phyloP scores from a whole-genome alignment of 2,888 invertebrate species.

The Diloba caeruleocephala region DNA sequence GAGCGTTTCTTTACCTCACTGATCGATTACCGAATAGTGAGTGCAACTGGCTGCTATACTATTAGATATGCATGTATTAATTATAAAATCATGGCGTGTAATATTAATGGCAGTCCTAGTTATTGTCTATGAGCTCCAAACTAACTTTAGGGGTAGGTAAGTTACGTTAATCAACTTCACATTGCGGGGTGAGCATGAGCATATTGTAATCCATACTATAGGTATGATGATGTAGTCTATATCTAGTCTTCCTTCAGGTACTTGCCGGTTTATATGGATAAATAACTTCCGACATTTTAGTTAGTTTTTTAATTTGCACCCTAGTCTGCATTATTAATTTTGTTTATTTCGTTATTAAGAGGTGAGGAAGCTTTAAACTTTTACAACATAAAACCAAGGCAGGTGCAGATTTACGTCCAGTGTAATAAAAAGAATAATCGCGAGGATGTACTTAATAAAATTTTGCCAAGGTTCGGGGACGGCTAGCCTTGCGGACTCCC shows the following conservation, averaged over 20 bases:
- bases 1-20: no score
- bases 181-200: background rate
- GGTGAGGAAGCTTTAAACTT: constrained; percentile 3
- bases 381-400: constrained; percentile 8
- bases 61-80: no score
- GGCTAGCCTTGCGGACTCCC: constrained; percentile 8
- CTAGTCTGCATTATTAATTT: background rate
- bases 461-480: constrained; percentile 9
- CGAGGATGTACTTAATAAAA: constrained; percentile 40
- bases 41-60: no score
- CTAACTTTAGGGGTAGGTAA: constrained; percentile 3
- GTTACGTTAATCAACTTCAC: constrained; percentile 20
- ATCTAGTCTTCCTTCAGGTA: no score
- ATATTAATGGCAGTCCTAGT: constrained; percentile 23
- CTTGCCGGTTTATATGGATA: no score
- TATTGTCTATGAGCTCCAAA: constrained; percentile 4
- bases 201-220: background rate
- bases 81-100: no score
- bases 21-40: no score
- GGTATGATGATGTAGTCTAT: background rate
- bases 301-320: no score
- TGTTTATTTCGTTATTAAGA: constrained; percentile 2
- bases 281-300: no score
- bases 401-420: constrained; percentile 25
- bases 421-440: constrained; percentile 13